These are phyloP conservation scores for Beroe ovata DNA, from an alignment of 37 sponge, comb jelly and placozoan species.

Conservation along the genomic window DNA sequence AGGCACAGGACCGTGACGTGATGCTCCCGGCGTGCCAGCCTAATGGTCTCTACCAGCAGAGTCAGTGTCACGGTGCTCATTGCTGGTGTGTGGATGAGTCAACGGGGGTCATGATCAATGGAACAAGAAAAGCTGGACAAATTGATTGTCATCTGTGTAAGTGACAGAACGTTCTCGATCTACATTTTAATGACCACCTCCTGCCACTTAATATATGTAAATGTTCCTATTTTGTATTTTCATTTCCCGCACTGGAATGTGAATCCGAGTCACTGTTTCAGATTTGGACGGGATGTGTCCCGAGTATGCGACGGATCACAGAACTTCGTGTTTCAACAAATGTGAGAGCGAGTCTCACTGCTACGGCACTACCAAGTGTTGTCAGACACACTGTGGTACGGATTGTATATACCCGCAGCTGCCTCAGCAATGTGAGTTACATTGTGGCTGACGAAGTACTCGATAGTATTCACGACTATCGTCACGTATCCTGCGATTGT, in stretches of 20 bases:
- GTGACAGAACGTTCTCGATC: too few relatives aligned
- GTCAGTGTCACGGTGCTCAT: constrained; percentile 42
- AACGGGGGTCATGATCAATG: constrained; percentile 44
- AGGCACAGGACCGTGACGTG: background rate
- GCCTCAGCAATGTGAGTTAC: background rate
- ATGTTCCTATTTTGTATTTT: too few relatives aligned
- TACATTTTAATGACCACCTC: too few relatives aligned
- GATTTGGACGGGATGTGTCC: constrained; percentile 26
- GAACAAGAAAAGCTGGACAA: constrained; percentile 33
- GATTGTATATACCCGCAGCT: constrained; percentile 15
- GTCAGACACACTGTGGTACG: constrained; percentile 22
- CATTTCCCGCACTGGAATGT: too few relatives aligned
- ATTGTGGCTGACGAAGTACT: too few relatives aligned
- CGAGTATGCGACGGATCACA: background rate
- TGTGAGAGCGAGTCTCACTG: background rate
- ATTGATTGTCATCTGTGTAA: constrained; percentile 53
- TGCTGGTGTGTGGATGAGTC: constrained; percentile 49
- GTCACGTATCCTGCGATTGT: too few relatives aligned
- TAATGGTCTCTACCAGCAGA: constrained; percentile 12
- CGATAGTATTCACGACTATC: too few relatives aligned
- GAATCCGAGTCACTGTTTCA: too few relatives aligned
- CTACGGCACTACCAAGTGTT: constrained; percentile 44
- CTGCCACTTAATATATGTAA: too few relatives aligned
- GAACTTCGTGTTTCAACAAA: background rate
- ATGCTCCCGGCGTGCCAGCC: constrained; percentile 38